Base-by-base conservation (phyloP, 2,113 vertebrate species). In the Plestiodon gilberti region DNA sequence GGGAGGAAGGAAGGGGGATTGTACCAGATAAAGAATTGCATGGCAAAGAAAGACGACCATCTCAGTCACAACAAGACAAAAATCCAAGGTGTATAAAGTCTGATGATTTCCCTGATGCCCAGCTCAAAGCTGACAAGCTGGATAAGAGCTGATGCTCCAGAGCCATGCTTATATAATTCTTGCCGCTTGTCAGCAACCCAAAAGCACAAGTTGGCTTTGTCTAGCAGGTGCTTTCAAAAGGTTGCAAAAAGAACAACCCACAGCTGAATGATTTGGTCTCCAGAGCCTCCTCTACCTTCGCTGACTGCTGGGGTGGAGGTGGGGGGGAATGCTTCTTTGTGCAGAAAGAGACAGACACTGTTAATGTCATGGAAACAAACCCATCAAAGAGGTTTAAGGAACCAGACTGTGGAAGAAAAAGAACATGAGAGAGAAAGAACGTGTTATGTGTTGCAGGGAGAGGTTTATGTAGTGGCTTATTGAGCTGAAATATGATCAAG, bases 351-450 rank as follows among this genome's bases (percentile, higher is more conserved):
- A 76, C 6, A 33, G 76, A n/a, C 30, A 14, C 4, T 48, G 1
- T n/a, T 18, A 1, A 65, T 80, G 71, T 81, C 48, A 57, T 75
- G 85, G 90, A 90, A 85, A 91, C 83, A 79, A 90, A 89, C 74
- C 76, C 82, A 80, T 84, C 85, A 52, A 86, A 89, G 80, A 86
- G 90, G 83, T 75, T 61, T 80, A 87, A 89, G 61, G n/a, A 91
- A 81, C 57, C 0, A 0, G 82, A 4, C 74, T 73, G 5, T 75
- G 52, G 59, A 52, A 78, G 59, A 77, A 74, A 80, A 62, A 23
- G 25, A 43, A 79, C 83, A 78, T 75, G 82, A 59, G 48, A 70
- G 84, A 38, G 65, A 84, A 85, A 18, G 43, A 55, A 64, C 75
- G 71, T 35, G 4, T 35, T 82, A 59, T 38, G 22, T 55, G 40